Base-by-base conservation (phyloP, 2,797 vertebrate species). In the Cuculus canorus region DNA sequence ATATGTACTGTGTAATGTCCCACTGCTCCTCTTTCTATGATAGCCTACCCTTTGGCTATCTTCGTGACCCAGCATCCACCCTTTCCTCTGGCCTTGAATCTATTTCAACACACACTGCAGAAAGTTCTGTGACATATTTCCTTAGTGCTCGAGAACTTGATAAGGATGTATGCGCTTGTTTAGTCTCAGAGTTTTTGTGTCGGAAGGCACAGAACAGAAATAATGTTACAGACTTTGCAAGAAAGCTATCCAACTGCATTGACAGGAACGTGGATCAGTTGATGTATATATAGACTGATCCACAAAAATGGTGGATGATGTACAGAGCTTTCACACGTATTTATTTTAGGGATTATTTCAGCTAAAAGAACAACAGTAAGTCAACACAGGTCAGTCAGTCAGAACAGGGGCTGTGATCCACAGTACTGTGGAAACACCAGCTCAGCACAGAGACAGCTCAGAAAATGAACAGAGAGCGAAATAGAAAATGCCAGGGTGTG, bases 1-100 rank as follows among this genome's bases (percentile, higher is more conserved):
- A 57, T 30, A 21, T 17, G 4, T 9, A 11, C 9, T 47, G 22
- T 35, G 25, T 45, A 77, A 45, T 3, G 14, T 48, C 48, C 72
- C 35, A 39, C 22, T 80, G 47, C 39, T 83, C 2, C 30, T 73
- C 11, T 57, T 37, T 57, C 54, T 54, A 1, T 18, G 15, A 66
- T 2, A 78, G 15, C 3, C 15, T n/a, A 43, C 11, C 1, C 5
- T 60, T 37, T 21, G 30, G 1, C 28, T 66, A 8, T 13, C 27
- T 56, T 78, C 56, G 27, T 8, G 21, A 60, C 18, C 25, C 60
- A 68, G 11, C 3, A 77, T 24, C 22, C 9, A 85, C 47, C 28
- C 3, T 71, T 83, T 79, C 33, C 14, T 81, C 23, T 28, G 10
- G 32, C 39, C 48, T 82, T 66, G 48, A 72, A 41, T 63, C 16